These are phyloP conservation scores for Tragelaphus buxtoni DNA, from an alignment of 2,113 vertebrate genomes.

Conservation along the genomic window DNA sequence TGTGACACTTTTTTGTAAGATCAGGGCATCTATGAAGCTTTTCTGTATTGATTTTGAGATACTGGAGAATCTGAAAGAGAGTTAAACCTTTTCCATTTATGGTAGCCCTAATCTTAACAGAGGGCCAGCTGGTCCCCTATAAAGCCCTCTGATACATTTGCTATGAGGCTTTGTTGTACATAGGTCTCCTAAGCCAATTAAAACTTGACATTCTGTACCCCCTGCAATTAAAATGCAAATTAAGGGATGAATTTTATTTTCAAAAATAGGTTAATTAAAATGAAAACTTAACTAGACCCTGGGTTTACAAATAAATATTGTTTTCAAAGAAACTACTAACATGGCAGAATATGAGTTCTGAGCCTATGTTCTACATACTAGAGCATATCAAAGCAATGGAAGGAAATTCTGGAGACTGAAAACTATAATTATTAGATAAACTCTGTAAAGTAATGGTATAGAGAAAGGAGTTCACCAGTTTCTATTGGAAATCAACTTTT, in stretches of 20 bases:
- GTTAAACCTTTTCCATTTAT: background rate
- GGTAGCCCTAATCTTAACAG: conserved; percentile 49
- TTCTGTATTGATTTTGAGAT: conserved; percentile 44
- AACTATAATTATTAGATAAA: conserved; percentile 34
- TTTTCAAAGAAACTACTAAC: conserved; percentile 61
- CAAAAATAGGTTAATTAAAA: conserved; percentile 79
- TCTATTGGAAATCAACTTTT: conserved; percentile 40
- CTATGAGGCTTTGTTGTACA: conserved; percentile 71
- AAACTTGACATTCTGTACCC: conserved; percentile 79
- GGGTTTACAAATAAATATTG: conserved; percentile 55
- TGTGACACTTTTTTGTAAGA: conserved; percentile 10
- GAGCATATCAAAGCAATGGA: conserved; percentile 45
- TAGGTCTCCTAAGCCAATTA: conserved; percentile 79
- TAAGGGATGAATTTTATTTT: conserved; percentile 76
- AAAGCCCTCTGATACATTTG: conserved; percentile 54
- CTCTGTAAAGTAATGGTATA: conserved; percentile 24
- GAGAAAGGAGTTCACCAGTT: conserved; percentile 12
- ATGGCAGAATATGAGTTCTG: conserved; percentile 32
- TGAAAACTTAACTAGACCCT: conserved; percentile 68
- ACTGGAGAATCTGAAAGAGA: background rate
- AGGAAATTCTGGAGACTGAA: background rate
- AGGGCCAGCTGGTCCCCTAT: conserved; percentile 43
- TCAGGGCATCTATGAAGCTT: background rate
- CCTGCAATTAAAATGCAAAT: conserved; percentile 84
- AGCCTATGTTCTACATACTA: background rate